Evolutionary conservation across 2,113 vertebrate species (phyloP), one percentile per base, ranked within the genome.

Genomic region (Otis tarda): DNA sequence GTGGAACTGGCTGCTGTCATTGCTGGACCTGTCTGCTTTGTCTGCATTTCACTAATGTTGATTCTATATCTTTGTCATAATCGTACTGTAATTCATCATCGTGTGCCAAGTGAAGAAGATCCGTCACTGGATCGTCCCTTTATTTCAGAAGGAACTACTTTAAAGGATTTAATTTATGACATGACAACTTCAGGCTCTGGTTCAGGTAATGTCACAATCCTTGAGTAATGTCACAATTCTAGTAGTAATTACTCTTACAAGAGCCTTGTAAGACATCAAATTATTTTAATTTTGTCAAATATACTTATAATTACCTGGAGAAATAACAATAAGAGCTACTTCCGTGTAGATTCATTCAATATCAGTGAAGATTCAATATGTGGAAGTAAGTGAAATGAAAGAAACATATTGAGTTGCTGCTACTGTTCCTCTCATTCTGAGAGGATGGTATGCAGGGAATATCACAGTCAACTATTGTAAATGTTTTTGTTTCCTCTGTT

Each of bases 111-210:
- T 10, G 99, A 99, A 97, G 99, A 99, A 94, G 99, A 99, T 95
- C 99, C 99, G 27, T 98, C 98, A 4, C 97, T 99, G 92, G 99
- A 99, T 96, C 99, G 99, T 47, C 99, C 99, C 63, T 99, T 99
- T 91, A 99, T 99, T 96, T 99, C 98, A 0, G 99, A 99, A 63
- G 99, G 99, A 64, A 99, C 99, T 61, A 99, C 99, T 1, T 98
- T 99, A 77, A 99, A 99, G 97, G 99, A 99, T 97, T 98, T 99
- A 86, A 99, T 99, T 98, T 99, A 99, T 43, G 99, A 99, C 97
- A 99, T 99, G 99, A 99, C 99, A 88, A 99, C 99, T 47, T 99
- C 99, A 2, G 99, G 99, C 45, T 99, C 99, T 80, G 99, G 99
- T 64, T 99, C 99, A 98, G 99, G 99, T 99, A 98, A 94, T 77